Evolutionary conservation across 2,888 invertebrate species (phyloP), one percentile per base, ranked within the genome.

Genomic region (Unio pictorum): DNA sequence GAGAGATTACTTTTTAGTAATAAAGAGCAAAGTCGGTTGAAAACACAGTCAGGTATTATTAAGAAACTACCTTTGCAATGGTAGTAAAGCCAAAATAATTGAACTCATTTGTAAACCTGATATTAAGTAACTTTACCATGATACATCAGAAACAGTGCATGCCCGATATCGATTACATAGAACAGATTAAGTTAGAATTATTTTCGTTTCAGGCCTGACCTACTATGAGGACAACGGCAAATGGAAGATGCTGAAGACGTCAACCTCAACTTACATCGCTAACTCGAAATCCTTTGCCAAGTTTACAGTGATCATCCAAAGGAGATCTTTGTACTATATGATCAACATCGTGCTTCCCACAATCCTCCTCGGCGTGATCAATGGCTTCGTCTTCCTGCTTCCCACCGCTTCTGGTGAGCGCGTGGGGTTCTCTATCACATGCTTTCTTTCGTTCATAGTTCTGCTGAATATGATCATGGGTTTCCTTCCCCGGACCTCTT

Each of bases 391-490:
- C 4, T 77, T 77, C 64, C 59, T 77, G 15, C 66, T 77, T 11
- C 76, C 76, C 5, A 71, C 71, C 4, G 76, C 74, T 26, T 72
- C 73, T 54, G 76, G 76, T n/a, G 76, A 77, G 56, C 68, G 74
- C 26, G 69, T 76, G 20, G 75, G 76, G n/a, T 77, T 77, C 57
- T 77, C 69, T 55, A 71, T 77, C 63, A 77, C 76, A 69, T 77
- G 76, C 62, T 77, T 77, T 71, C 73, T 77, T 67, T 72, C 76
- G 58, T 77, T 74, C 57, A 72, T 73, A 20, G 71, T 77, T 1
- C 66, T 77, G 67, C 65, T 77, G 72, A 72, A 77, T 64, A 74
- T 73, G 68, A 73, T 73, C 63, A 77, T 77, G 76, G 61, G 67
- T 26, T 77, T 73, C 66, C 67, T 77, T 59, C 76, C 76, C 20